Evolutionary conservation across 2,797 vertebrate genomes (phyloP).

Genomic region (Crocidura indochinensis): DNA sequence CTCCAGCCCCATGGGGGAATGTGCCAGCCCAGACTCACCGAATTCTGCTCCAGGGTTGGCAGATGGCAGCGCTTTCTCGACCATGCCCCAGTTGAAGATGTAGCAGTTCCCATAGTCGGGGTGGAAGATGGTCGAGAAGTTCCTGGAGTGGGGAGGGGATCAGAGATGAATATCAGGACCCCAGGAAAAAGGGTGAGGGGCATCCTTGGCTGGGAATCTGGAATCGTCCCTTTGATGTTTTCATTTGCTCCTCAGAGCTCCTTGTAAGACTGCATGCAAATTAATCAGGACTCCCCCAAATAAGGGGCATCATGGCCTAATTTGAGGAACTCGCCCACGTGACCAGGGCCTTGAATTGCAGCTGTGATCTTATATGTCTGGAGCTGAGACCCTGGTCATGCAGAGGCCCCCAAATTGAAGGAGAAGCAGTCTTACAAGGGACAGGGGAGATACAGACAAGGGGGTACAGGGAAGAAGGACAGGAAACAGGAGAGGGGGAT

Average conservation of each 20-base stretch:
- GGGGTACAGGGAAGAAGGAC: no score
- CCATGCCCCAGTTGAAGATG: constrained; percentile 93
- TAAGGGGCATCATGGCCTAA: no score
- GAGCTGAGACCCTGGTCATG: no score
- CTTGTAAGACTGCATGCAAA: background rate
- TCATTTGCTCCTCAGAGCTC: background rate
- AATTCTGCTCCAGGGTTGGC: constrained; percentile 92
- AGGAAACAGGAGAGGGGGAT: no score
- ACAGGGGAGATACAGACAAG: no score
- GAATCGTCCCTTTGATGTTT: no score
- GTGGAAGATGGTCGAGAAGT: constrained; percentile 91
- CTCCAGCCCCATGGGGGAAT: background rate
- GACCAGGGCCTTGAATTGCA: no score
- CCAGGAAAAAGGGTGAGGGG: background rate
- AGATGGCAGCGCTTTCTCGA: constrained; percentile 86
- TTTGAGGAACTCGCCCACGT: no score
- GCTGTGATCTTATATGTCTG: background rate
- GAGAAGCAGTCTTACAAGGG: no score
- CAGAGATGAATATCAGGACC: background rate
- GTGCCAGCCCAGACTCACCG: constrained; percentile 83
- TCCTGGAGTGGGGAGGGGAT: constrained; percentile 82
- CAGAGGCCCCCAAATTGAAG: no score
- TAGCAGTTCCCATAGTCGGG: constrained; percentile 93
- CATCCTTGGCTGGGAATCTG: background rate
- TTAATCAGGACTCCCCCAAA: no score